A percentile compares a stretch with the other conserved stretches of the same genome.
Evolutionary conservation across 2,113 vertebrate species (phyloP).

Genomic region (Elephas maximus): DNA sequence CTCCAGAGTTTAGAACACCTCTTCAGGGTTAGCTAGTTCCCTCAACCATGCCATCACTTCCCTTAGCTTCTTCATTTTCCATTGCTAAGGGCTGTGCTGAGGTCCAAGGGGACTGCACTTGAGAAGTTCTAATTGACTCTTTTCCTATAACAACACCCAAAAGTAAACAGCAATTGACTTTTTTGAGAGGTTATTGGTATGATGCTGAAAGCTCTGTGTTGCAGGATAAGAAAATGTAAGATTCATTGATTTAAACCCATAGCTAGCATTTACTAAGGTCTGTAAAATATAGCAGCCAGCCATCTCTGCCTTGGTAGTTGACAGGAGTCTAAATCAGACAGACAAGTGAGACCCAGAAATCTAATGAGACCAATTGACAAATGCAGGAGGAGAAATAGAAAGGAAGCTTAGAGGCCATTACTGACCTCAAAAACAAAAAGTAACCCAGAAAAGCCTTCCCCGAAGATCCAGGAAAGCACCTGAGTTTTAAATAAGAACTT

Average conservation of each 20-base stretch:
- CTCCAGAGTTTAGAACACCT: background rate
- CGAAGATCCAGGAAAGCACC: background rate
- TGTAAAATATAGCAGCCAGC: constrained; percentile 42
- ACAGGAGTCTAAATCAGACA: constrained; percentile 62
- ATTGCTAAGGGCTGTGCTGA: background rate
- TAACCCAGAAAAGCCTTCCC: constrained; percentile 22
- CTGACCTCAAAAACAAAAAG: constrained; percentile 39
- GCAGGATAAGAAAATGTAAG: background rate
- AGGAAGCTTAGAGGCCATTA: constrained; percentile 5
- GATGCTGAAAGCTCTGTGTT: background rate
- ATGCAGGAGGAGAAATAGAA: constrained; percentile 39
- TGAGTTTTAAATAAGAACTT: background rate
- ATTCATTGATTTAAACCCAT: constrained; percentile 51
- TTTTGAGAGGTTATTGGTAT: background rate
- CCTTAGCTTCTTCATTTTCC: background rate
- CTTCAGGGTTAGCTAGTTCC: background rate
- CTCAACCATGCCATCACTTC: background rate
- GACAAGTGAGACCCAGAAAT: constrained; percentile 51
- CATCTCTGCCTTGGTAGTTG: constrained; percentile 43
- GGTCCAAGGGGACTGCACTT: background rate
- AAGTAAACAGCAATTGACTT: constrained; percentile 19
- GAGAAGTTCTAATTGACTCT: constrained; percentile 33
- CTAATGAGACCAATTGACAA: constrained; percentile 58
- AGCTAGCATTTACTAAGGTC: constrained; percentile 10
- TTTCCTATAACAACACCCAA: constrained; percentile 8